phyloP scores from a whole-genome alignment of 2,113 vertebrate species.

The Ammodytes marinus region DNA sequence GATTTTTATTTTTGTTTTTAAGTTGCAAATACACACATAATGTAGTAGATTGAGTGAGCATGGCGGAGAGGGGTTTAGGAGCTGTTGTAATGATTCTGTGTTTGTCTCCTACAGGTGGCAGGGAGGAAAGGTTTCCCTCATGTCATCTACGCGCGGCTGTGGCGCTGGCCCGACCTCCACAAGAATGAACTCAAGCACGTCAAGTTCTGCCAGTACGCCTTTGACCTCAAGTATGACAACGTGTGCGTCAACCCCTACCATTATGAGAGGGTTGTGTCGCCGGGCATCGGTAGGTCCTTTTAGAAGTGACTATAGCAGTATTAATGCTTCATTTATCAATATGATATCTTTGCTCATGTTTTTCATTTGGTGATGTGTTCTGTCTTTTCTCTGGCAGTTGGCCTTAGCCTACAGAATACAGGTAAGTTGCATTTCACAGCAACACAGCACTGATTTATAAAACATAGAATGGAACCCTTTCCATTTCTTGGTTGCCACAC shows the following conservation, averaged over 20 bases:
- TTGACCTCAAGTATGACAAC: conserved; percentile 88
- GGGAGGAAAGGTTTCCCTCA: conserved; percentile 88
- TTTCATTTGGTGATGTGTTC: not conserved
- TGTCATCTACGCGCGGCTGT: conserved; percentile 86
- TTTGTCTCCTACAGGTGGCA: conserved; percentile 76
- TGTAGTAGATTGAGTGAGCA: not conserved
- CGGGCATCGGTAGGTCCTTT: conserved; percentile 77
- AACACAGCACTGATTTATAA: not conserved
- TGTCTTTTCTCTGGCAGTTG: conserved; percentile 67
- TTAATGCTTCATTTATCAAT: not conserved
- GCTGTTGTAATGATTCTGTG: not conserved
- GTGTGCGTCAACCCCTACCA: conserved; percentile 82
- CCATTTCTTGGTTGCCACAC: not conserved
- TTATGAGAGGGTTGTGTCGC: conserved; percentile 86
- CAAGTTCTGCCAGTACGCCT: conserved; percentile 88
- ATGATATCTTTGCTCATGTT: not conserved
- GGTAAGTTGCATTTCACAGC: conserved; percentile 62
- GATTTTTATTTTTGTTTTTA: too few species aligned
- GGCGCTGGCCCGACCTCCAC: conserved; percentile 88
- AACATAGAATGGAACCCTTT: not conserved
- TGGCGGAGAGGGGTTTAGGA: not conserved
- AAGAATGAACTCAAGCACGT: conserved; percentile 90
- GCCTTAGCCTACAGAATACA: conserved; percentile 84
- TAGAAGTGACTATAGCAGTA: not conserved
- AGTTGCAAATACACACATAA: too few species aligned